Conservation (phyloP, 2,113 vertebrate genomes). For the Psittacus erithacus region DNA sequence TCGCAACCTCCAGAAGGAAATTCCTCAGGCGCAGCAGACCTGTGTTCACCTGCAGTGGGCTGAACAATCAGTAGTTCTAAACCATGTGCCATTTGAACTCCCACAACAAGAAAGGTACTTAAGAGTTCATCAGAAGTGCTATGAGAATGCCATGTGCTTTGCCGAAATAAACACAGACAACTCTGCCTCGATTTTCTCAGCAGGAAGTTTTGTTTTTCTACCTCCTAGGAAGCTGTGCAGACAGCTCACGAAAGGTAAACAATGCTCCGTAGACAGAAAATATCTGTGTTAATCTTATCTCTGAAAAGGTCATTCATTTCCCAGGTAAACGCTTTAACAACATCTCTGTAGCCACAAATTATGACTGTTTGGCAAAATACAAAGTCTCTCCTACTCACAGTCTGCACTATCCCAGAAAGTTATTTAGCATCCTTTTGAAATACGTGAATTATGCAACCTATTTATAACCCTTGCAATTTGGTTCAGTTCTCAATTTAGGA, state of each 20-base stretch:
- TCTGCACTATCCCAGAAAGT: background rate
- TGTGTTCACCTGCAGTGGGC: accelerated
- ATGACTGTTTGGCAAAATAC: background rate
- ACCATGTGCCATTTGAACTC: accelerated
- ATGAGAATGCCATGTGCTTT: accelerated
- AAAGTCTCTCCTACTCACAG: background rate
- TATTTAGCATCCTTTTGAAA: background rate
- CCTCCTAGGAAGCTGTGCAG: background rate
- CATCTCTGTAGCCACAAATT: background rate
- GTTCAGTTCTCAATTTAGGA: background rate
- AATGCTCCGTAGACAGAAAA: background rate
- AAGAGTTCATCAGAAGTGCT: background rate
- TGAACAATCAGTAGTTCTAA: background rate
- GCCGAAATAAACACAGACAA: background rate
- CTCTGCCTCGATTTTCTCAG: background rate
- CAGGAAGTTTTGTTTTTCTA: background rate
- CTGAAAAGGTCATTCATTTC: background rate
- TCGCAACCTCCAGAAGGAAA: background rate
- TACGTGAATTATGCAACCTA: background rate
- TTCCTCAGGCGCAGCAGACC: background rate
- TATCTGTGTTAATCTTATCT: background rate
- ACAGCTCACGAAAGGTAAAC: background rate
- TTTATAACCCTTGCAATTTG: background rate
- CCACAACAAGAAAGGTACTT: accelerated
- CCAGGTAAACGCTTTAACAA: background rate